Base-by-base conservation (phyloP, 1,140 invertebrate genomes). In the Riptortus pedestris region DNA sequence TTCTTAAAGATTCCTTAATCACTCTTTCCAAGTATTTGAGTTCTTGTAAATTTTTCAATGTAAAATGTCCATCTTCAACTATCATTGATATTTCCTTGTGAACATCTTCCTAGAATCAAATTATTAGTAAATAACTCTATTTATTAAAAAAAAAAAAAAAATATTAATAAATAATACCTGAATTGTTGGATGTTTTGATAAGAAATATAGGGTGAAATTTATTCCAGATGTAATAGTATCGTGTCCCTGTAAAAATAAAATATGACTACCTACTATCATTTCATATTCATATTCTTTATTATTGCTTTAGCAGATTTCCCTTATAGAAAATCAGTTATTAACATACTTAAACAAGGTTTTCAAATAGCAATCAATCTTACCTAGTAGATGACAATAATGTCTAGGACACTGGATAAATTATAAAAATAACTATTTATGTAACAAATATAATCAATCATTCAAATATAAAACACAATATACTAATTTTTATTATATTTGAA, bases 151-250 rank as follows among this genome's bases (percentile, higher is more conserved):
- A 7, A 7, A 38, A 7, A 38, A 38, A 38, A 38, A 7, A 38
- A 7, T 5, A 7, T 14, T 38, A 38, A 38, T 38, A 14, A 14
- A 31, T 31, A 4, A 7, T 31, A 60, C 57, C 51, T 55, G 51
- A 11, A 55, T 55, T 2, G 24, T 2, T 9, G 18, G 51, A 55
- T 55, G 22, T 24, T 26, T 55, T 7, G 51, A 27, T 26, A 55
- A 12, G 0, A 55, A 55, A 24, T 55, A 55, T 12, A 55, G 22
- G 7, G 51, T 55, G 51, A 55, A 55, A 24, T 55, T 55, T 14
- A 55, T 55, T 4, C 51, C 20, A 14, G 51, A 55, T 26, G 51
- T 55, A 24, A 55, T 55, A 2, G 51, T 55, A 26, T 55, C 51
- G 14, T 60, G 28, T 9, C 57, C 33, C 38, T 60, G 31, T 18